phyloP scores from a whole-genome alignment of 2,797 vertebrate species.

The Gambelia wislizenii region DNA sequence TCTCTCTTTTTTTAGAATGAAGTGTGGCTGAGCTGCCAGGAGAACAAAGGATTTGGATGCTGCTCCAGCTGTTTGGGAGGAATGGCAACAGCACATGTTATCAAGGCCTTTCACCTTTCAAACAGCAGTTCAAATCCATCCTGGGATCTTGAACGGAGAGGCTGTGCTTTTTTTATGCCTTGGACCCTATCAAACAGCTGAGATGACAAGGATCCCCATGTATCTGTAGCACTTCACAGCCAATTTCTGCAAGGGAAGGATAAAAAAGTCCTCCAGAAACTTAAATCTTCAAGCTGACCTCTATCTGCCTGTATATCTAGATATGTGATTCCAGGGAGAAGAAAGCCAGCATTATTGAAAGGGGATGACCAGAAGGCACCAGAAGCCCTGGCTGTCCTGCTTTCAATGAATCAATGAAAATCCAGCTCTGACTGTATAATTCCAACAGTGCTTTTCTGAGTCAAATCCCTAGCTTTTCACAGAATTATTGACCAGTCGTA shows the following conservation, averaged over 20 bases:
- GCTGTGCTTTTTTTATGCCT: slow-evolving; percentile 51
- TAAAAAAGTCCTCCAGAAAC: slow-evolving; percentile 65
- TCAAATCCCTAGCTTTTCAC: slow-evolving; percentile 51
- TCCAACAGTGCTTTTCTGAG: slow-evolving; percentile 43
- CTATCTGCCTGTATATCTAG: slow-evolving; percentile 55
- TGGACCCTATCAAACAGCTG: slow-evolving; percentile 61
- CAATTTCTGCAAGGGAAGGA: slow-evolving; percentile 64
- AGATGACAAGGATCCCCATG: slow-evolving; percentile 64
- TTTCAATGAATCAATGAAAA: slow-evolving; percentile 62
- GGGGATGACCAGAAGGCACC: slow-evolving; percentile 44
- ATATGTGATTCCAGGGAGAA: slow-evolving; percentile 21
- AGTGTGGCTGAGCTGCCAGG: slow-evolving; percentile 23
- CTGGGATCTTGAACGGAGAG: slow-evolving; percentile 66
- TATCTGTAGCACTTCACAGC: slow-evolving; percentile 60
- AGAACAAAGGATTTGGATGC: slow-evolving; percentile 46
- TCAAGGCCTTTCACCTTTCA: slow-evolving; percentile 63
- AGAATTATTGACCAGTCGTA: slow-evolving; percentile 38
- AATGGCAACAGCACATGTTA: slow-evolving; percentile 48
- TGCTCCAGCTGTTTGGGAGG: slow-evolving; percentile 57
- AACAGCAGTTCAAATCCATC: slow-evolving; percentile 65
- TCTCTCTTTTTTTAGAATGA: slow-evolving; percentile 44
- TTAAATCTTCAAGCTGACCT: slow-evolving; percentile 69
- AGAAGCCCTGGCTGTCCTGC: slow-evolving; percentile 44
- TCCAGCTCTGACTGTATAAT: slow-evolving; percentile 32
- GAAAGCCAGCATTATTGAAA: slow-evolving; percentile 51